These are phyloP conservation scores for Hoplostethus atlanticus DNA, from an alignment of 2,797 vertebrate genomes.

Conservation along the genomic window DNA sequence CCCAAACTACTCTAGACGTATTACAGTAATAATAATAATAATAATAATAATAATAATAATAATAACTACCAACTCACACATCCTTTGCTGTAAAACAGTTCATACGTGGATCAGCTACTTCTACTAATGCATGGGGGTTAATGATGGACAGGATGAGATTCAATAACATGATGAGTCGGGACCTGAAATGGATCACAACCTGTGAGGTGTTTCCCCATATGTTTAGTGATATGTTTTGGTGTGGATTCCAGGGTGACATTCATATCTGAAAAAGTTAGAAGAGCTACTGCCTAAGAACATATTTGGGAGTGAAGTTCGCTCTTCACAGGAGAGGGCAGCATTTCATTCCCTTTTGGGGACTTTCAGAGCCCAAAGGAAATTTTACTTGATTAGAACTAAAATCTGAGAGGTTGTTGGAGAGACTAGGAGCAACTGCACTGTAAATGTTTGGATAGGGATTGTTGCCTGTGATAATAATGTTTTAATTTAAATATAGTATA, in stretches of 20 bases:
- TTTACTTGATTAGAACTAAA: background rate
- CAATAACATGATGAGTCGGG: no score
- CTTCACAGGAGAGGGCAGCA: conserved; percentile 59
- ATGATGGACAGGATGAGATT: no score
- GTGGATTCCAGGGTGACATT: background rate
- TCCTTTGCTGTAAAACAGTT: background rate
- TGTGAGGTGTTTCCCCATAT: background rate
- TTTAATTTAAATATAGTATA: background rate
- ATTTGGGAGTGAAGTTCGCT: background rate
- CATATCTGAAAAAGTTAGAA: background rate
- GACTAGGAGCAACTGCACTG: background rate
- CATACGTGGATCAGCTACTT: no score
- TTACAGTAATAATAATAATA: no score
- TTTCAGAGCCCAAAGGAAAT: background rate
- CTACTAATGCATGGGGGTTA: no score
- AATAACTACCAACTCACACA: background rate
- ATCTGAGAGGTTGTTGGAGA: background rate
- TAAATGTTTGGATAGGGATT: background rate
- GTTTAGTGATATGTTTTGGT: background rate
- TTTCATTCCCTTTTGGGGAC: conserved; percentile 18
- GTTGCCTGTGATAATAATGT: background rate
- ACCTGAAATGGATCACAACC: background rate
- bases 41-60: no score
- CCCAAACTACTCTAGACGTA: no score
- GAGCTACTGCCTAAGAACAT: background rate